Evolutionary conservation across 2,888 invertebrate genomes (phyloP), one percentile per base, ranked within the genome.

Genomic region (Luperina testacea): DNA sequence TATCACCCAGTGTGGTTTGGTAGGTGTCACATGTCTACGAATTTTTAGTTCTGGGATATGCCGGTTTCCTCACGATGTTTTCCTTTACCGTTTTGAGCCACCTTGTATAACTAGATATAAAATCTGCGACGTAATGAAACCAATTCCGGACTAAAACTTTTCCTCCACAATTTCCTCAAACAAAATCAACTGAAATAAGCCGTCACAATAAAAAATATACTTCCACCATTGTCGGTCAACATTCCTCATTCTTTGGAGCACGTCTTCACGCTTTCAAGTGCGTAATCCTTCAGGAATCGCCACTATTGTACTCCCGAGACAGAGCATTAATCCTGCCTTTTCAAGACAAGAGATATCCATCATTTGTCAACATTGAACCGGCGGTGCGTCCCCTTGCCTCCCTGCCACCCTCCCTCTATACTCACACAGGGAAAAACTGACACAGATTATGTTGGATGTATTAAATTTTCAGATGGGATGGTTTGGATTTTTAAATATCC

Each of bases 341-440:
- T 93, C 93, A 94, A 96, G 96, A 96, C 96, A 95, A 95, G 95
- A 95, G 95, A 96, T 95, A 96, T 96, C 96, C 96, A 97, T 97
- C 96, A 97, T 96, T 96, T 96, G 96, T 97, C 96, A 96, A 97
- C 96, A 96, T 95, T 95, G 96, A 95, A 95, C 95, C 94, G 94
- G 92, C 91, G 92, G 93, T 89, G 89, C 90, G 92, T 92, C 92
- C 90, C 84, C 90, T 89, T 82, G 80, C 91, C 89, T 90, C 93
- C 92, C 87, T 79, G 73, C 89, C 90, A 78, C 86, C 89, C 91
- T 82, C 83, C 89, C 90, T 90, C 93, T 91, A 84, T 88, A 93
- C 95, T 85, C 94, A 94, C 95, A 95, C 94, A 93, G 82, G 85
- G 92, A 89, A 53, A 88, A 88, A 81, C 72, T 72, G 90, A 45